Conservation (phyloP, 2,797 vertebrate genomes). For the Threskiornis aethiopicus region DNA sequence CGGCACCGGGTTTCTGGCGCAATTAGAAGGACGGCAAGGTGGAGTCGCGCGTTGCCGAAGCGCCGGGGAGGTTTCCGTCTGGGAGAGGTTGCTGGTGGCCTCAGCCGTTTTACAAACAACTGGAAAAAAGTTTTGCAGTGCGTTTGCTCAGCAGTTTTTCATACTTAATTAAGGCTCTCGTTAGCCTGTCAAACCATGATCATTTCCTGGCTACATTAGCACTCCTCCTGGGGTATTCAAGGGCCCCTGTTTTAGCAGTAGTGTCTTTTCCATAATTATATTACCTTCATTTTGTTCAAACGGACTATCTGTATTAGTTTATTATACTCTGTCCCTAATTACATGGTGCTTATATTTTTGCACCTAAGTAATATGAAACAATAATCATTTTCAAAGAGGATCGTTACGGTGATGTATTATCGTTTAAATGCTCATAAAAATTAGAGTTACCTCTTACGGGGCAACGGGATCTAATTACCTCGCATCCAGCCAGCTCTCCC, state of each 20-base stretch:
- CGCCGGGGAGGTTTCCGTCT: not conserved
- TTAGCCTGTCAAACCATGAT: slow-evolving; percentile 80
- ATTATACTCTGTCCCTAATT: slow-evolving; percentile 81
- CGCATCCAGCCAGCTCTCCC: slow-evolving; percentile 26
- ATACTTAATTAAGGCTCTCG: slow-evolving; percentile 82
- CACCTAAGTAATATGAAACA: slow-evolving; percentile 83
- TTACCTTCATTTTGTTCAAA: slow-evolving; percentile 82
- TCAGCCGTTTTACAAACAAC: not conserved
- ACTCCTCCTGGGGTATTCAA: slow-evolving; percentile 81
- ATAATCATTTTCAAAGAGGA: slow-evolving; percentile 79
- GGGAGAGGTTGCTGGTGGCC: not conserved
- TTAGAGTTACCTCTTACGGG: slow-evolving; percentile 79
- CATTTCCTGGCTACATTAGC: slow-evolving; percentile 78
- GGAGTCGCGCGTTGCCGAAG: rapidly evolving
- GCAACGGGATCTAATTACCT: slow-evolving; percentile 75
- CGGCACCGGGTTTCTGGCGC: rapidly evolving
- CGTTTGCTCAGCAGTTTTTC: slow-evolving; percentile 75
- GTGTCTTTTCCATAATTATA: slow-evolving; percentile 81
- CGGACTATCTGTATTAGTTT: slow-evolving; percentile 79
- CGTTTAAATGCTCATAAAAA: slow-evolving; percentile 81
- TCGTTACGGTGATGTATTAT: slow-evolving; percentile 79
- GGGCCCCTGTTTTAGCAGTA: slow-evolving; percentile 77
- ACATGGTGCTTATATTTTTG: slow-evolving; percentile 80
- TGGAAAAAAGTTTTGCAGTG: slow-evolving; percentile 67
- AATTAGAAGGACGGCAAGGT: rapidly evolving